Percentiles rank a stretch among this genome's conserved stretches.
Evolutionary conservation across 2,888 invertebrate genomes (phyloP).

Genomic region (Cephonodes hylas): DNA sequence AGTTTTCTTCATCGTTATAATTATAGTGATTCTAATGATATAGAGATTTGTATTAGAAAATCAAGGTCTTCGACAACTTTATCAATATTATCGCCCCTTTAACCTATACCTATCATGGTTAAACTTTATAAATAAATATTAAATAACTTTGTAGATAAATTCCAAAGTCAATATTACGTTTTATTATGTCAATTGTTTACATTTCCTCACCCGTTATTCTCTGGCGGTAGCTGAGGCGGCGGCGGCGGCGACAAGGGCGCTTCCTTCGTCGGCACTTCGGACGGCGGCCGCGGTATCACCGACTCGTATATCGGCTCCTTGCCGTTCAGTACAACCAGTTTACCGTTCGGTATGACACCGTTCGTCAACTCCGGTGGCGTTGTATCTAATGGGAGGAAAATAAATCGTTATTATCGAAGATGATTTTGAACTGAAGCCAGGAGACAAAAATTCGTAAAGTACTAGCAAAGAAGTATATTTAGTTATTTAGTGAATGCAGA

Average conservation of each 20-base stretch:
- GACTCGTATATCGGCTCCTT: conserved; percentile 93
- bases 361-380: conserved; percentile 73
- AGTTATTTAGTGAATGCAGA: no score
- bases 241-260: conserved; percentile 52
- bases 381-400: conserved; percentile 44
- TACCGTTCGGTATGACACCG: conserved; percentile 78
- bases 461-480: no score
- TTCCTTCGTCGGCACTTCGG: conserved; percentile 37
- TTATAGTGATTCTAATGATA: no score
- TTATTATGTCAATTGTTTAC: background rate
- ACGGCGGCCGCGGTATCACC: conserved; percentile 86
- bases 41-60: no score
- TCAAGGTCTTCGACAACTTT: no score
- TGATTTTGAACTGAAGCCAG: no score
- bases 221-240: conserved; percentile 41
- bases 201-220: conserved; percentile 57
- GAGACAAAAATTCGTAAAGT: no score
- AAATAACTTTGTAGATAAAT: background rate
- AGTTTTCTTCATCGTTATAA: no score
- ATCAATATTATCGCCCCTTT: no score
- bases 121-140: no score
- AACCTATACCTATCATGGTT: no score
- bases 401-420: no score
- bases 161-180: background rate
- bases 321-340: conserved; percentile 63